Evolutionary conservation across 2,113 vertebrate genomes (phyloP).

Genomic region (Crotalus helleri): DNA sequence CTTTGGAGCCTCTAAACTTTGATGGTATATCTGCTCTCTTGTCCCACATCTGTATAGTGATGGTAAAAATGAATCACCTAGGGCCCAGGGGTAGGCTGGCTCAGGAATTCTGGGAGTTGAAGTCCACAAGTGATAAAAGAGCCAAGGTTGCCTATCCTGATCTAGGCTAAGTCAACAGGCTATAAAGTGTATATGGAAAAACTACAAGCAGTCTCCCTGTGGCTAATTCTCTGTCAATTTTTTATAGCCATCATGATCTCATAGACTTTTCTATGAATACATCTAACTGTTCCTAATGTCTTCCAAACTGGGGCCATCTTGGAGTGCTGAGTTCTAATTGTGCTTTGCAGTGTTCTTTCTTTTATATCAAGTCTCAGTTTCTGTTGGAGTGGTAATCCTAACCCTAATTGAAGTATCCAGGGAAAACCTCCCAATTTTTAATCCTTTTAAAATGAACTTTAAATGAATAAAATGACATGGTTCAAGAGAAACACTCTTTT

Average conservation of each 20-base stretch:
- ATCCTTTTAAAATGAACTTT: neutral
- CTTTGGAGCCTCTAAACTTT: neutral
- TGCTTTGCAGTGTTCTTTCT: neutral
- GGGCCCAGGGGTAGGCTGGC: too few species aligned
- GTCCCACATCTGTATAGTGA: neutral
- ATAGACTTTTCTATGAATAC: neutral
- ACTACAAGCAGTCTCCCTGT: neutral
- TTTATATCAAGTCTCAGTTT: neutral
- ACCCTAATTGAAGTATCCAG: neutral
- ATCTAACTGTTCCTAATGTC: neutral
- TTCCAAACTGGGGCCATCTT: neutral
- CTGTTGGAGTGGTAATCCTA: neutral
- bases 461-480: neutral
- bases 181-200: neutral
- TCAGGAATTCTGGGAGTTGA: too few species aligned
- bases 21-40: neutral
- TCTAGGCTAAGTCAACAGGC: neutral
- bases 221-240: neutral
- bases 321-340: neutral
- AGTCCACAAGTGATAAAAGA: too few species aligned
- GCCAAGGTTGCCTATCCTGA: too few species aligned
- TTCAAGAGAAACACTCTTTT: neutral
- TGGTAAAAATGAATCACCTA: neutral
- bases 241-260: neutral
- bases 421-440: neutral